Percentiles rank a stretch among this genome's conserved stretches.
phyloP scores from a whole-genome alignment of 1,140 invertebrate genomes.

The Ips typographus region DNA sequence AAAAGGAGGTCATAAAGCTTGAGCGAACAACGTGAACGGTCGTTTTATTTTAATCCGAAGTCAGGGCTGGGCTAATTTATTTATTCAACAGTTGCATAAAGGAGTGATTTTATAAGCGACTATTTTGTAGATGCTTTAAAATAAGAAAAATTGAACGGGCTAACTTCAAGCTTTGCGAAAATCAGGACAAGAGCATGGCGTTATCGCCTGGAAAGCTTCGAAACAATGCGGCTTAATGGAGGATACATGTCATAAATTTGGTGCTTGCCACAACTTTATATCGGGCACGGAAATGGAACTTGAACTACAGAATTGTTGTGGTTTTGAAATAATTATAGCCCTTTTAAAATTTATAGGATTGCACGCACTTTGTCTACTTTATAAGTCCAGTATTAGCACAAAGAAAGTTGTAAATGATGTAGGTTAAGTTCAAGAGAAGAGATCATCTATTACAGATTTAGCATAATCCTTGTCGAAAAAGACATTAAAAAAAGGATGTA shows the following conservation, averaged over 20 bases:
- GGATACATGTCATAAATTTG: conserved; percentile 16
- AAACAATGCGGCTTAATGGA: conserved; percentile 17
- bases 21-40: conserved; percentile 2
- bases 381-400: background rate
- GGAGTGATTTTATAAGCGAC: background rate
- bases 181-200: background rate
- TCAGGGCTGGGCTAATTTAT: conserved; percentile 10
- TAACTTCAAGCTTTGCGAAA: background rate
- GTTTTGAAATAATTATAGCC: too few relatives aligned
- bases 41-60: conserved; percentile 12
- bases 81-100: conserved; percentile 12
- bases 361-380: too few relatives aligned
- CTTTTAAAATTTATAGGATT: background rate
- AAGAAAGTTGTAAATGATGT: conserved; percentile 12
- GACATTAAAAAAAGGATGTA: conserved; percentile 22
- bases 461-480: conserved; percentile 25
- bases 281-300: conserved; percentile 4
- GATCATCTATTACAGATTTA: conserved; percentile 28
- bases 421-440: conserved; percentile 8
- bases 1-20: conserved; percentile 25
- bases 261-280: conserved; percentile 9
- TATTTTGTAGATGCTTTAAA: conserved; percentile 4
- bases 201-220: background rate
- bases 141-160: background rate
- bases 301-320: background rate